Base-by-base conservation (phyloP, 1,140 invertebrate genomes). In the Brachionus sp. region DNA sequence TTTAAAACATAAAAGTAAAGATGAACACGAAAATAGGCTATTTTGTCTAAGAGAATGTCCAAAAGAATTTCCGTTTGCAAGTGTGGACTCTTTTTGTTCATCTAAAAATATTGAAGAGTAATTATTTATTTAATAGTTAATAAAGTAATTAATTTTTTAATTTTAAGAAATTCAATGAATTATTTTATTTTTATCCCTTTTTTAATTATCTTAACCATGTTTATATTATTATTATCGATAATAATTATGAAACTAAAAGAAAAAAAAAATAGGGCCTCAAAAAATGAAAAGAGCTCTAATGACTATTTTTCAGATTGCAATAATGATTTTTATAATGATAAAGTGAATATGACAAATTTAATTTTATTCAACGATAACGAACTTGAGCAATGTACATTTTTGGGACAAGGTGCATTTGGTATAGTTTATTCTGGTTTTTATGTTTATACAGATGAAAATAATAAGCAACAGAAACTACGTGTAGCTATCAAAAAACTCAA, bases 361-460 rank as follows among this genome's bases (percentile, higher is more conserved):
- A 75, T 46, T 25, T 75, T 75, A n/a, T 6, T 75, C 5, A 46
- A 44, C 25, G 39, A 75, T 25, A 35, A 75, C 44, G 70, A 75
- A 35, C 42, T 75, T 44, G 70, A 75, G 13, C 39, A 75, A 16
- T 46, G 70, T 75, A 35, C 23, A 29, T 23, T 75, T 50, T 25
- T 83, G n/a, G 82, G 82, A 29, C 13, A 83, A 29, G 82, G 82
- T 16, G 82, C 62, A 19, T 83, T 83, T 83, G 82, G 82, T 33
- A 50, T 23, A 25, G 82, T 83, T 33, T 83, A 57, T 62, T 53
- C 42, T 7, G 82, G 82, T 25, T 73, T 35, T 73, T 83, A 53
- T 42, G 50, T 37, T 35, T 39, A 19, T 16, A 19, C 50, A 4
- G 64, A 25, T 37, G 62, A 33, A 4, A 35, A 70, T 19, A 57